Conservation (phyloP, 1,140 invertebrate genomes). For the Caenorhabditis inopinata region DNA sequence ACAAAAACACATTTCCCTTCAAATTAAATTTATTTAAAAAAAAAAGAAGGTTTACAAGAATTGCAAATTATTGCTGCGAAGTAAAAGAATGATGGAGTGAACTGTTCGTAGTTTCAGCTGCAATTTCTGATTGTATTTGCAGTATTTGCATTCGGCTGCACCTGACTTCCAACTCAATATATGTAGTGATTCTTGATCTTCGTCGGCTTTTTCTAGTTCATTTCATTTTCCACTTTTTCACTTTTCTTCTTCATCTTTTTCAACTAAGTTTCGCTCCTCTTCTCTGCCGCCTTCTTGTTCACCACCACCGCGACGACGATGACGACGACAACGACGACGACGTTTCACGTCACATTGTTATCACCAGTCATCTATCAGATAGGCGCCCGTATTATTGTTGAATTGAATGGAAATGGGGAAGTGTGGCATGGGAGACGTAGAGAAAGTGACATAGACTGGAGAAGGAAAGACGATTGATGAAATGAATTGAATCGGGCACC, state of each 20-base stretch:
- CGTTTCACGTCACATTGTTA: slow-evolving; percentile 32
- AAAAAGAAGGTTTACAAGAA: no score
- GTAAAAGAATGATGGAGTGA: no score
- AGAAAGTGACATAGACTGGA: neutral
- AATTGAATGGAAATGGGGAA: slow-evolving; percentile 10
- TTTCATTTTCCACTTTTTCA: neutral
- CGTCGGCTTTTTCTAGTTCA: neutral
- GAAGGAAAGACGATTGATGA: slow-evolving; percentile 9
- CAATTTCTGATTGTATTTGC: no score
- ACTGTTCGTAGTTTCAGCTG: no score
- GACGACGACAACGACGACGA: no score
- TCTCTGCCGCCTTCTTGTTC: neutral
- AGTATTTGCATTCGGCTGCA: no score
- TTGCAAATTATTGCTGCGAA: no score
- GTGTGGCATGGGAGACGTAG: neutral
- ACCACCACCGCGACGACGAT: no score
- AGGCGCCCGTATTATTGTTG: slow-evolving; percentile 33
- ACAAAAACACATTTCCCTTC: no score
- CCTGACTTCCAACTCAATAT: no score
- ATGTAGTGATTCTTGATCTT: neutral
- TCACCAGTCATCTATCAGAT: slow-evolving; percentile 32
- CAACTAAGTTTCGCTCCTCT: no score
- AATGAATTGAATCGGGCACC: slow-evolving; percentile 16
- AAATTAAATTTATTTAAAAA: no score
- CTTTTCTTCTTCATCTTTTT: neutral